phyloP scores from a whole-genome alignment of 2,113 vertebrate species.

The Hystrix brachyura region DNA sequence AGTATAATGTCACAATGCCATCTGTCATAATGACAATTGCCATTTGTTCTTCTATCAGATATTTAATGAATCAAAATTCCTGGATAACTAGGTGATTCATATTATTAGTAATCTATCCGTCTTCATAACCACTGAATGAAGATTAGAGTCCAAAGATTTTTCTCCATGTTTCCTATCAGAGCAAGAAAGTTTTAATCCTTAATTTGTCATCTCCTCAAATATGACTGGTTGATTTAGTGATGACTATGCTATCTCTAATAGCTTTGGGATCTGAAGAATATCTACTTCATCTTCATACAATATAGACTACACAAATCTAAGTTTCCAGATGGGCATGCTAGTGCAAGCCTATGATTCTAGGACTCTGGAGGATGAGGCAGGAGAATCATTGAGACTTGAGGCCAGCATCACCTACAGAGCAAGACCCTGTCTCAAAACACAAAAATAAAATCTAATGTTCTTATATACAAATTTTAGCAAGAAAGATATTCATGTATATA shows the following conservation, averaged over 20 bases:
- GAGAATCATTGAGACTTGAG: not conserved
- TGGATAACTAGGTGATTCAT: not conserved
- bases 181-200: not conserved
- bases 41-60: constrained; percentile 47
- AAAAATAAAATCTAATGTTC: not conserved
- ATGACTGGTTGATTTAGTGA: not conserved
- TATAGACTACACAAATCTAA: not conserved
- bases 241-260: not conserved
- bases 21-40: not conserved
- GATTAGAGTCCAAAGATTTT: not conserved
- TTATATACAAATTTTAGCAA: not conserved
- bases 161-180: not conserved
- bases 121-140: not conserved
- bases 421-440: not conserved
- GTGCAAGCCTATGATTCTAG: not conserved
- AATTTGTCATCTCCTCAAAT: constrained; percentile 13
- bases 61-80: not conserved
- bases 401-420: not conserved
- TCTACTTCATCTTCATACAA: not conserved
- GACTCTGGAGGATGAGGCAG: not conserved
- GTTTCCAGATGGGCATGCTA: not conserved
- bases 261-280: not conserved
- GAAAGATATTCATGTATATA: not conserved
- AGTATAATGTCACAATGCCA: not conserved
- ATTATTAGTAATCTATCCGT: not conserved